Percentiles rank a stretch among this genome's conserved stretches.
phyloP scores from a whole-genome alignment of 2,797 vertebrate species.

The Myoxocephalus aenaeus region DNA sequence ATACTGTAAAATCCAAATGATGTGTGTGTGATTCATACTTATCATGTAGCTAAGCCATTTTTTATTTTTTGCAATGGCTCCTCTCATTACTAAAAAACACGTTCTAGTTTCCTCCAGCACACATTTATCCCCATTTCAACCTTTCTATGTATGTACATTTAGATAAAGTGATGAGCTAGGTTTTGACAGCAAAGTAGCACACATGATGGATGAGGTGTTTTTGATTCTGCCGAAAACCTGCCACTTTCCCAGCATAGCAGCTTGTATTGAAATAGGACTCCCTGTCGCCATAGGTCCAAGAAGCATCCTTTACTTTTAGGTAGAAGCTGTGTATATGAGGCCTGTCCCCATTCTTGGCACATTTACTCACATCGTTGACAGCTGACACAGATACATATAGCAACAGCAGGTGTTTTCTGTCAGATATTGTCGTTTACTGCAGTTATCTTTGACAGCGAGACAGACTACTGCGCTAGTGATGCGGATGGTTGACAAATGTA shows the following conservation, averaged over 20 bases:
- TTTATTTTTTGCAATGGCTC: background rate
- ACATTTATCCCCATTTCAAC: background rate
- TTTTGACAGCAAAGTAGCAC: constrained; percentile 22
- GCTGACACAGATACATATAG: constrained; percentile 15
- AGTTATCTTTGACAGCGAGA: constrained; percentile 1
- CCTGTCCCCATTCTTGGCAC: background rate
- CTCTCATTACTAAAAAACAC: background rate
- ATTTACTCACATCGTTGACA: constrained; percentile 23
- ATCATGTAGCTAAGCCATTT: background rate
- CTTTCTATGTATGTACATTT: constrained; percentile 2
- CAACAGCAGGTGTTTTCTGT: constrained; percentile 13
- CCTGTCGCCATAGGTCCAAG: background rate
- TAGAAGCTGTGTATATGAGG: background rate
- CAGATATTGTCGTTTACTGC: constrained; percentile 19
- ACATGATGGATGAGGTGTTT: constrained; percentile 30
- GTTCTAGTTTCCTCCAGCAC: background rate
- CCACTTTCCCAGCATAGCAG: background rate
- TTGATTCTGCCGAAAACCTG: constrained; percentile 1
- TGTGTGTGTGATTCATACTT: background rate
- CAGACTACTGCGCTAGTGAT: background rate
- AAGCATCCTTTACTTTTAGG: constrained; percentile 7
- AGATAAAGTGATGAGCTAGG: constrained; percentile 8
- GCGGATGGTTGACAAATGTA: background rate
- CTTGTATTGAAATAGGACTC: constrained; percentile 4
- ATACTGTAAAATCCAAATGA: background rate